Evolutionary conservation across 1,140 invertebrate species (phyloP).

Genomic region (Conopomorpha cramerella): DNA sequence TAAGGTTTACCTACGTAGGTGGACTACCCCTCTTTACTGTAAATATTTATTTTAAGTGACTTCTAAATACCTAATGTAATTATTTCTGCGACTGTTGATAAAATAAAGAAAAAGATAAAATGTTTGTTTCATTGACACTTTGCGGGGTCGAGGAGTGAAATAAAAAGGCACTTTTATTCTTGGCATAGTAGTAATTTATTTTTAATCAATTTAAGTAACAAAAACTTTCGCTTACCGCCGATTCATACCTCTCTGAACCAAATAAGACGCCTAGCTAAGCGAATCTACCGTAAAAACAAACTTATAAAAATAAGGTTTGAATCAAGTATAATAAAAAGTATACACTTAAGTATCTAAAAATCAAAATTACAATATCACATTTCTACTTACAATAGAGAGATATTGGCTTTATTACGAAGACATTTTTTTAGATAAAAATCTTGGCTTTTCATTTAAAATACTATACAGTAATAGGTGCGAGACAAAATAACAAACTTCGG

Average conservation of each 20-base stretch:
- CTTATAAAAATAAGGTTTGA: conserved; percentile 55
- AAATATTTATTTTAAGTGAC: conserved; percentile 57
- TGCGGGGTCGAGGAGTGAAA: too few relatives aligned
- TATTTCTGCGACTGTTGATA: conserved; percentile 52
- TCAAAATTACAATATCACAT: conserved; percentile 58
- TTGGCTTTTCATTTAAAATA: conserved; percentile 30
- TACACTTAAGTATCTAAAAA: conserved; percentile 53
- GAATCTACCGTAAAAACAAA: conserved; percentile 52
- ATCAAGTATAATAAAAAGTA: conserved; percentile 48
- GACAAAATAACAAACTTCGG: conserved; percentile 31
- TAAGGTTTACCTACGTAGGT: conserved; percentile 57
- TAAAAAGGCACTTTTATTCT: conserved; percentile 36
- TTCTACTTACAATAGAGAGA: conserved; percentile 59
- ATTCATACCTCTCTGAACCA: not conserved
- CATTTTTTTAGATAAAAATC: conserved; percentile 20
- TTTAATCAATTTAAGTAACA: conserved; percentile 60
- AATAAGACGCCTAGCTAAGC: conserved; percentile 38
- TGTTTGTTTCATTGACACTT: too few relatives aligned
- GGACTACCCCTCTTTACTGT: conserved; percentile 42
- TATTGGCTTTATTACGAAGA: conserved; percentile 40
- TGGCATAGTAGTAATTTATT: conserved; percentile 58
- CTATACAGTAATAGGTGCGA: conserved; percentile 26
- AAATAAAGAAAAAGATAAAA: conserved; percentile 29
- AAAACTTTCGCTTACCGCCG: conserved; percentile 51
- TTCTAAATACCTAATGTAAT: conserved; percentile 45